Base-by-base conservation (phyloP, 2,797 vertebrate species). In the Pagetopsis macropterus region DNA sequence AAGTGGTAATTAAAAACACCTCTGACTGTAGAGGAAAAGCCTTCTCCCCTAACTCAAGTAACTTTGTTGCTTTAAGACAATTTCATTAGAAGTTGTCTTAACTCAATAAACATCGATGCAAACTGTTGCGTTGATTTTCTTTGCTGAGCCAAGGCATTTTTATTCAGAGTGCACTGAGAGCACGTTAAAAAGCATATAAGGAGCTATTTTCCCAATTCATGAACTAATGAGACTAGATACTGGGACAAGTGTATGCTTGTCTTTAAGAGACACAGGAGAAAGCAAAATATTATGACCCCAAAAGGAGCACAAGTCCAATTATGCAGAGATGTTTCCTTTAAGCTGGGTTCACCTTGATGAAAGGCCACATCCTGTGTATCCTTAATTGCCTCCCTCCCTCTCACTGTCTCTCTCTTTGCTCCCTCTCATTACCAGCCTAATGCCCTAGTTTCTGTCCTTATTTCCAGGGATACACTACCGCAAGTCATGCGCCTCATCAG, bases 401-500 rank as follows among this genome's bases (percentile, higher is more conserved):
- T 51, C 61, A 19, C 33, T 51, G 23, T 62, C 65, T 58, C 11
- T 45, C 5, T 33, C 56, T 62, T 64, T 56, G 60, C 17, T 72
- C 50, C 10, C 44, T 70, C 55, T 80, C 49, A 72, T 74, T 76
- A 65, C 0, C 1, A 62, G 49, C 37, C 60, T 82, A 70, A 86
- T 48, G 61, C 41, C 17, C 65, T 64, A 15, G 8, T 82, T 56
- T 76, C n/a, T 49, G 12, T 78, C 21, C 33, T 52, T 13, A 2
- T 76, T 48, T 84, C 10, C 91, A 99, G 98, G 98, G 31, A 94
- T 96, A 61, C 95, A 98, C 93, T 99, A 99, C 89, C 96, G 98
- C 72, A 99, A 99, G 86, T 97, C 97, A 1, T 99, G 98, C 9
- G 98, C 98, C 0, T 98, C 98, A 0, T 98, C 97, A 0, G 96